phyloP scores from a whole-genome alignment of 1,140 invertebrate species.

The Megalonaias nervosa region DNA sequence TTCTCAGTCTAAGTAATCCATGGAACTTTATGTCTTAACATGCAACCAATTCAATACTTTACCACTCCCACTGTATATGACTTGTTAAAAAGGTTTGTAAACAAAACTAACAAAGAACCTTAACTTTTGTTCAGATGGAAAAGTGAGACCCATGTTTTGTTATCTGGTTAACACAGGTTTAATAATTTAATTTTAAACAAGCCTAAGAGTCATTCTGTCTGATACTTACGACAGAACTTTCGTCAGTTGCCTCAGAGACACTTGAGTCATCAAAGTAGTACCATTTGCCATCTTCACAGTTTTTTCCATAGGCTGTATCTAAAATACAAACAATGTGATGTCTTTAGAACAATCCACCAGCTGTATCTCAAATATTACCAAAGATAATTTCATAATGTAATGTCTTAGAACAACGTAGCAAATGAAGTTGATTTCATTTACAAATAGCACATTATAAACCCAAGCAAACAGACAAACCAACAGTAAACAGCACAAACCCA shows the following conservation, averaged over 20 bases:
- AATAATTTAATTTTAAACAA: not conserved
- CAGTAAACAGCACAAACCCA: no score
- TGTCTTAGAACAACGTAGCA: no score
- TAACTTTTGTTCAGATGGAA: not conserved
- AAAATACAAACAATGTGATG: constrained; percentile 24
- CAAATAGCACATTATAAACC: no score
- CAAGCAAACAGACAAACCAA: no score
- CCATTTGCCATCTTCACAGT: constrained; percentile 73
- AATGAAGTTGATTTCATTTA: no score
- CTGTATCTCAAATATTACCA: not conserved
- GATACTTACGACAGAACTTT: constrained; percentile 62
- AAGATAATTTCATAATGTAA: not conserved
- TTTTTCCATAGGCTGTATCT: constrained; percentile 76
- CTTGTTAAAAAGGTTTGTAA: no score
- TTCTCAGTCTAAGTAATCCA: no score
- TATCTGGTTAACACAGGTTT: not conserved
- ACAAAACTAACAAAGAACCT: no score
- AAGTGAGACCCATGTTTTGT: not conserved
- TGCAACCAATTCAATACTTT: no score
- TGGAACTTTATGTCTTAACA: no score
- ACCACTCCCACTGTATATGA: no score
- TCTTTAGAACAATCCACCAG: not conserved
- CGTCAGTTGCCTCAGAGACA: constrained; percentile 66
- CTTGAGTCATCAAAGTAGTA: constrained; percentile 77
- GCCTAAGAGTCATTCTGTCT: not conserved